These are phyloP conservation scores for Centropyge bicolor DNA, from an alignment of 2,797 vertebrate species.

Conservation along the genomic window DNA sequence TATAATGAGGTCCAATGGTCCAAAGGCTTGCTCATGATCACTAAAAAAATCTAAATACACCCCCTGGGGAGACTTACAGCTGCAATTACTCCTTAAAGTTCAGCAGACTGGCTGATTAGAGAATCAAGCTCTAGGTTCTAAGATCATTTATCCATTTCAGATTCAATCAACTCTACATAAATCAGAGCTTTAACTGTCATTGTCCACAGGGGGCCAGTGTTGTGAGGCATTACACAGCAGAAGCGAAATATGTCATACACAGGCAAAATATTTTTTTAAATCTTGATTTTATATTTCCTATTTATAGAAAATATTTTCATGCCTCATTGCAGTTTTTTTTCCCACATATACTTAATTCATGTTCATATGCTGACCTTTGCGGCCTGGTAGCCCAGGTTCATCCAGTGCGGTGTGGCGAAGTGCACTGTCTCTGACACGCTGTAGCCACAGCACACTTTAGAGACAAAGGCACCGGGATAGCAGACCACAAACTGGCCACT, in stretches of 20 bases:
- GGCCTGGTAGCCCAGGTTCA: slow-evolving; percentile 97
- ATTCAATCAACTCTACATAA: slow-evolving; percentile 38
- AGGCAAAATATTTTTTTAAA: not conserved
- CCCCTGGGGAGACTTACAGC: slow-evolving; percentile 12
- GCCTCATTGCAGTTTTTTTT: not conserved
- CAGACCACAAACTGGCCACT: slow-evolving; percentile 98
- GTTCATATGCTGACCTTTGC: slow-evolving; percentile 90
- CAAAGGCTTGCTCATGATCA: slow-evolving; percentile 36
- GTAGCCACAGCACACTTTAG: slow-evolving; percentile 98
- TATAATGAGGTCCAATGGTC: slow-evolving; percentile 46
- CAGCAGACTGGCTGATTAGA: slow-evolving; percentile 37
- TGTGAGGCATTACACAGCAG: slow-evolving; percentile 27
- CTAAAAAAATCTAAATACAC: slow-evolving; percentile 30
- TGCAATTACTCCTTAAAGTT: slow-evolving; percentile 47
- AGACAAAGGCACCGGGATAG: slow-evolving; percentile 98
- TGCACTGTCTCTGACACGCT: slow-evolving; percentile 99
- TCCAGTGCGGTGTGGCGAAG: slow-evolving; percentile 99
- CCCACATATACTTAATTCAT: not conserved
- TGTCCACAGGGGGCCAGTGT: slow-evolving; percentile 66
- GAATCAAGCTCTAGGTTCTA: slow-evolving; percentile 34
- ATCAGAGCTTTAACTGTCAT: slow-evolving; percentile 39
- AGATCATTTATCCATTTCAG: slow-evolving; percentile 36
- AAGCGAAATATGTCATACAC: not conserved
- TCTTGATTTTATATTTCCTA: not conserved
- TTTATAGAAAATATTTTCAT: not conserved